Conservation (phyloP, 2,888 invertebrate genomes). For the Scrobipalpa costella region DNA sequence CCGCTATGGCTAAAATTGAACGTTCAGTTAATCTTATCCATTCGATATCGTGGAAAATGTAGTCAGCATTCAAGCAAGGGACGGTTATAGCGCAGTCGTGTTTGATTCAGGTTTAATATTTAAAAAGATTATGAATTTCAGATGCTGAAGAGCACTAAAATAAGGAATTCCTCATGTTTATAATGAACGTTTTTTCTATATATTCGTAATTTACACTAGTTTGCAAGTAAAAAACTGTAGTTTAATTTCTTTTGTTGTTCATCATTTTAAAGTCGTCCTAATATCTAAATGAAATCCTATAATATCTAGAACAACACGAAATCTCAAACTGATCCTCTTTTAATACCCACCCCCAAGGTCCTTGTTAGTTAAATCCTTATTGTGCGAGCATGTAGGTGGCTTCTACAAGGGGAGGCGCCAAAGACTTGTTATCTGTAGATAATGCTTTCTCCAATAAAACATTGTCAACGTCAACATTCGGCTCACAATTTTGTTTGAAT, state of each 20-base stretch:
- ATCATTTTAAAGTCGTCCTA: no score
- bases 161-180: no score
- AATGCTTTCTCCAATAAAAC: no score
- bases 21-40: background rate
- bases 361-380: conserved; percentile 10
- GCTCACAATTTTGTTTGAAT: no score
- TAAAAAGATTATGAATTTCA: background rate
- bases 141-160: background rate
- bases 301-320: background rate
- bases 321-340: background rate
- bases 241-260: no score
- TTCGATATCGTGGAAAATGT: background rate
- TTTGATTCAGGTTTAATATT: background rate
- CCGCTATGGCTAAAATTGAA: conserved; percentile 1
- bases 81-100: background rate
- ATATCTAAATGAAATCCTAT: no score
- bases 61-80: background rate
- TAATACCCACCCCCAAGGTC: background rate
- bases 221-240: no score
- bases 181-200: no score
- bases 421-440: background rate
- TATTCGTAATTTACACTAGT: no score
- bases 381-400: conserved; percentile 8
- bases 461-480: no score
- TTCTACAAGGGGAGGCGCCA: background rate